phyloP scores from a whole-genome alignment of 2,113 vertebrate species.

The Struthio camelus region DNA sequence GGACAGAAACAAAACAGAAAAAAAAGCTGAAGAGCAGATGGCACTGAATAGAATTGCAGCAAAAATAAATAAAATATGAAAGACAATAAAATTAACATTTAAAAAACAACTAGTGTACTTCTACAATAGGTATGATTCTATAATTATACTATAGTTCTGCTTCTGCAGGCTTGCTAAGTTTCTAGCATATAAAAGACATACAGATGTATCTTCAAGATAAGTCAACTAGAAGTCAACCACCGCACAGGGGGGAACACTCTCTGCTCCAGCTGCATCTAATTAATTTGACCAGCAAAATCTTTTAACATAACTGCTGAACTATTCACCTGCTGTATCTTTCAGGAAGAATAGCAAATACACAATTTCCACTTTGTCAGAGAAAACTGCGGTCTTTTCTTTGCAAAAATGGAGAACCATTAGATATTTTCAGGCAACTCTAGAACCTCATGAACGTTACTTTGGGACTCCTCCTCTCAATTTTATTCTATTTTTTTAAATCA shows the following conservation, averaged over 20 bases:
- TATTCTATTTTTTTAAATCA: neutral
- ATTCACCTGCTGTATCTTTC: slow-evolving; percentile 1
- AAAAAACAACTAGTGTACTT: neutral
- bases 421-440: neutral
- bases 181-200: neutral
- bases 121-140: neutral
- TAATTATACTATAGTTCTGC: neutral
- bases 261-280: slow-evolving; percentile 27
- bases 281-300: neutral
- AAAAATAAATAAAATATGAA: neutral
- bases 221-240: neutral
- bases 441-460: neutral
- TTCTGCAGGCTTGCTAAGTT: neutral
- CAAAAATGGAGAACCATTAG: neutral
- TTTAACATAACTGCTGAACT: slow-evolving; percentile 36
- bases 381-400: neutral
- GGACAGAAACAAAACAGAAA: neutral
- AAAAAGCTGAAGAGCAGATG: neutral
- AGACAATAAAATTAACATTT: neutral
- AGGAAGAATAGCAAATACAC: neutral
- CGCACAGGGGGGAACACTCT: neutral
- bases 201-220: neutral
- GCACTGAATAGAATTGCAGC: neutral
- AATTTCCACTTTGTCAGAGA: neutral
- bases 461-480: neutral